Conservation (phyloP, 2,797 vertebrate species). For the Etheostoma nigrum region DNA sequence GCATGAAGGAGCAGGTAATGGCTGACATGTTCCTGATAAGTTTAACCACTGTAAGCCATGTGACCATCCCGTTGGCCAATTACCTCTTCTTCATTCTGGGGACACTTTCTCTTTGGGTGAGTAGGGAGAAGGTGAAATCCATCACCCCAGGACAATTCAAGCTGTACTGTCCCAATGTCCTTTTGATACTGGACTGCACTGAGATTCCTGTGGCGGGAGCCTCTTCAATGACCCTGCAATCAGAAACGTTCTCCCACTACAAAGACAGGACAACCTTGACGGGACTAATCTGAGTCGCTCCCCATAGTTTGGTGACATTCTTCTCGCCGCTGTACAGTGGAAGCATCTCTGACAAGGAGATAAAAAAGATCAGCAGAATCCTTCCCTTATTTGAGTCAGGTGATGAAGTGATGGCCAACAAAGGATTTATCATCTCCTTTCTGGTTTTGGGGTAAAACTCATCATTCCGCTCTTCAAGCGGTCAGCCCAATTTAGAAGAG, state of each 20-base stretch:
- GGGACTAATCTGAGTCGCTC: slow-evolving; percentile 1
- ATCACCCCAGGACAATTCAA: not conserved
- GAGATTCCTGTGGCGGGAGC: not conserved
- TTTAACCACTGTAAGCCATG: not conserved
- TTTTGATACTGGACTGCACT: not conserved
- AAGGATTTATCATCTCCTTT: not conserved
- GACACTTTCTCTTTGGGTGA: not conserved
- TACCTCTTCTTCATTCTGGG: not conserved
- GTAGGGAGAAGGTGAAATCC: not conserved
- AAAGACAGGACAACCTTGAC: not conserved
- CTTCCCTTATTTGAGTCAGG: slow-evolving; percentile 1
- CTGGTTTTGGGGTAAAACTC: not conserved
- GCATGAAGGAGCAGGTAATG: slow-evolving; percentile 1
- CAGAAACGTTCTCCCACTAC: not conserved
- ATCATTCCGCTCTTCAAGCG: not conserved
- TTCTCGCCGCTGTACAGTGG: not conserved
- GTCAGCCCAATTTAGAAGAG: not conserved
- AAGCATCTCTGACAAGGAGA: not conserved
- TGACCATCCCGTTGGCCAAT: slow-evolving; percentile 3
- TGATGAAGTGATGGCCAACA: not conserved
- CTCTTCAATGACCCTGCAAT: not conserved
- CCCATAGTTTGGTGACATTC: slow-evolving; percentile 1
- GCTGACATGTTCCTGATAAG: slow-evolving; percentile 2
- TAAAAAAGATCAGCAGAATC: not conserved
- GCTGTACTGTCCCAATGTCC: not conserved